These are phyloP conservation scores for Trichogramma evanescens DNA, from an alignment of 2,888 invertebrate species.

Conservation along the genomic window DNA sequence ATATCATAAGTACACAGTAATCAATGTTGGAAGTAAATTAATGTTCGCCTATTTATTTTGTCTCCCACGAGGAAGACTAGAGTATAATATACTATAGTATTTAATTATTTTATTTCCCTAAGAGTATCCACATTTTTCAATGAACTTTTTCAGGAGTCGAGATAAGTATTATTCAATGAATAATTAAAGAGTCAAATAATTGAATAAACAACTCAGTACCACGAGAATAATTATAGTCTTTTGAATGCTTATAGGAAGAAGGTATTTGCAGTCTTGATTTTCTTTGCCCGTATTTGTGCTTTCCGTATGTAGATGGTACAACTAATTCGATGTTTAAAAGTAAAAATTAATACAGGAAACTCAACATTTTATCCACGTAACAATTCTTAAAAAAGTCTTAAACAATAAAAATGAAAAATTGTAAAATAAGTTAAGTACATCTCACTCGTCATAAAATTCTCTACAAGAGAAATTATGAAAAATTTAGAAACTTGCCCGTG, in stretches of 20 bases:
- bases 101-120: background rate
- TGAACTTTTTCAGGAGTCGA: too few relatives aligned
- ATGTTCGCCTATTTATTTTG: background rate
- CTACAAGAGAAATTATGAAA: constrained; percentile 6
- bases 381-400: background rate
- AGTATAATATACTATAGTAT: background rate
- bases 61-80: background rate
- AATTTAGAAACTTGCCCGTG: background rate
- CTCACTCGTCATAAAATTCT: background rate
- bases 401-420: background rate
- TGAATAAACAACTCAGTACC: background rate
- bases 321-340: constrained; percentile 12
- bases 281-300: constrained; percentile 22
- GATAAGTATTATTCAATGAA: background rate
- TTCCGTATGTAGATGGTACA: constrained; percentile 9
- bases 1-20: constrained; percentile 33
- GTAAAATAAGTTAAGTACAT: constrained; percentile 14
- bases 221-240: constrained; percentile 16
- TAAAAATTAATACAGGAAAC: background rate
- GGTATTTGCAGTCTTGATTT: constrained; percentile 7
- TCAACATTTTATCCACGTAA: background rate
- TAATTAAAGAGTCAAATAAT: constrained; percentile 3
- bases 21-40: constrained; percentile 28
- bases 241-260: constrained; percentile 7
- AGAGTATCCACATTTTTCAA: background rate